phyloP scores from a whole-genome alignment of 1,140 invertebrate species.

The Drosophila subobscura region DNA sequence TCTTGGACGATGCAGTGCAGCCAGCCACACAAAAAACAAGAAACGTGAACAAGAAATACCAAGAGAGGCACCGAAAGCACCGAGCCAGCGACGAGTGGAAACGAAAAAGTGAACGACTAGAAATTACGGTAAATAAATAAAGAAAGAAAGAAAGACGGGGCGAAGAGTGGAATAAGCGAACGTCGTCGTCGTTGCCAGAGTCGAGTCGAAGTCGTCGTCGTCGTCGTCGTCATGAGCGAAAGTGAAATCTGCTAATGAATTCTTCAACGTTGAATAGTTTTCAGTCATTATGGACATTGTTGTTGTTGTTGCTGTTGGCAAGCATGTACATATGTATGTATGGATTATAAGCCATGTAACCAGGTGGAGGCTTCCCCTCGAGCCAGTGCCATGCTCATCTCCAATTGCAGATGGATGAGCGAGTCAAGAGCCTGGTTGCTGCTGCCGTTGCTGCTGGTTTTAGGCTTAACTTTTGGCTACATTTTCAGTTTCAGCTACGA shows the following conservation, averaged over 20 bases:
- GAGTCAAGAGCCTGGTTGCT: conserved; percentile 12
- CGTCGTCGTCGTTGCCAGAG: conserved; percentile 8
- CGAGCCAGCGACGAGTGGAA: conserved; percentile 14
- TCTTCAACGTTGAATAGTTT: conserved; percentile 83
- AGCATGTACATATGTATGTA: conserved; percentile 3
- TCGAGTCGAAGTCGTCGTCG: conserved; percentile 14
- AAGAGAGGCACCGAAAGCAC: conserved; percentile 11
- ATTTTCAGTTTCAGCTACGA: conserved; percentile 38
- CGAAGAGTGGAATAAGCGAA: conserved; percentile 65
- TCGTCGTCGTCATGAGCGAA: conserved; percentile 78
- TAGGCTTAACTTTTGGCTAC: conserved; percentile 37
- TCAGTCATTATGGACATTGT: conserved; percentile 76
- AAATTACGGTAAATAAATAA: conserved; percentile 82
- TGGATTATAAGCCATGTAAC: conserved; percentile 34
- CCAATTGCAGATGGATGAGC: conserved; percentile 30
- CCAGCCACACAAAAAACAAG: conserved; percentile 41
- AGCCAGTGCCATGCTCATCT: conserved; percentile 44
- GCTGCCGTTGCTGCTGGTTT: background rate
- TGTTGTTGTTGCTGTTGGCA: conserved; percentile 36
- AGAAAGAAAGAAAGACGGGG: conserved; percentile 57
- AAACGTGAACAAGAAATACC: conserved; percentile 31
- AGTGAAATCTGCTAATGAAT: conserved; percentile 83
- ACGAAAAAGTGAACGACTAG: conserved; percentile 74
- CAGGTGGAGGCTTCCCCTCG: conserved; percentile 31
- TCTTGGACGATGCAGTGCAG: conserved; percentile 46